Evolutionary conservation across 2,888 invertebrate genomes (phyloP), one percentile per base, ranked within the genome.

Genomic region (Stratiomys singularior): DNA sequence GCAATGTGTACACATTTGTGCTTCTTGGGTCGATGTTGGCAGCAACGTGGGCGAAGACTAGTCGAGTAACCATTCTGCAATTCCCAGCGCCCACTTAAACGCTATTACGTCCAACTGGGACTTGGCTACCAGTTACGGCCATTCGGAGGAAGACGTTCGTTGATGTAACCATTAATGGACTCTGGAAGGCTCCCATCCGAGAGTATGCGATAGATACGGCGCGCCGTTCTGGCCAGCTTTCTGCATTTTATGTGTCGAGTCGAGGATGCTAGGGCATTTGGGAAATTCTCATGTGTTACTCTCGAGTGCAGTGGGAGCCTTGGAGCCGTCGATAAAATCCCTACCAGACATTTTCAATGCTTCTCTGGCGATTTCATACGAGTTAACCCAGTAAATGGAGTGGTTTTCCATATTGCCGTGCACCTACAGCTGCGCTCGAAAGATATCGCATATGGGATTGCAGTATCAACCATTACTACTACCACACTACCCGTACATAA

Each of bases 51-150:
- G 52, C 52, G 52, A 52, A 13, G 37, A 60, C 9, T 25, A 25
- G 9, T 60, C 58, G 9, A 21, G 58, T 13, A 25, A 5, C 30
- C 64, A 64, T 64, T 64, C 64, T 28, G 23, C 28, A 64, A 64
- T 28, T 64, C 28, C 64, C 64, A 64, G 64, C 23, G 64, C 64
- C 64, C 64, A 64, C 64, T 64, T 64, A 64, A 64, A 64, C 23
- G 64, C 64, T 3, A 64, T 64, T 64, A 64, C 64, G 64, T 28
- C 13, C 28, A 64, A 64, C 30, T 2, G 64, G 13, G 28, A 21
- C 64, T 64, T 64, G 64, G 64, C 64, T 30, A 64, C 64, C 64
- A 64, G 30, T 30, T 27, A 64, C 64, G 30, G 64, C 28, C 64
- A 64, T 64, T 64, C 28, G 1, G 64, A 28, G 64, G 30, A 64